phyloP scores from a whole-genome alignment of 2,888 invertebrate species.

The Stenichneumon culpator region DNA sequence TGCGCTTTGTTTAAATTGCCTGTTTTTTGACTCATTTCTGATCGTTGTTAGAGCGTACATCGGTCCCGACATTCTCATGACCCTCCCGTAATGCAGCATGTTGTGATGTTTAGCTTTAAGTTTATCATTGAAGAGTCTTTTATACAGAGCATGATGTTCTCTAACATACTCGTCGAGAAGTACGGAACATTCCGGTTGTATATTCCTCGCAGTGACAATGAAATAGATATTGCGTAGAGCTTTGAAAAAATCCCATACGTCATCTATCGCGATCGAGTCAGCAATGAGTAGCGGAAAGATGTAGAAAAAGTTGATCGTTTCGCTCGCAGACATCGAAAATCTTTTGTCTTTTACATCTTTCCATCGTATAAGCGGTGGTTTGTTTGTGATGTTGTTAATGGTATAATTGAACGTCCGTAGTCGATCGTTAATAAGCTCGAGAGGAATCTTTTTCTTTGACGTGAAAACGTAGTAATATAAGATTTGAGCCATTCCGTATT shows the following conservation, averaged over 20 bases:
- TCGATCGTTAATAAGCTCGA: conserved; percentile 12
- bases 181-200: conserved; percentile 1
- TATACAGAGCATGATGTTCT: not conserved
- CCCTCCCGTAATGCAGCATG: not conserved
- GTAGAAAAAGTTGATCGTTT: conserved; percentile 1
- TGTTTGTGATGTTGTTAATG: conserved; percentile 1
- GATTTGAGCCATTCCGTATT: conserved; percentile 13
- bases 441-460: not conserved
- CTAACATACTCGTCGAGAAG: not conserved
- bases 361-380: conserved; percentile 5
- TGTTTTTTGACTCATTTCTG: not conserved
- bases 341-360: conserved; percentile 4
- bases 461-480: conserved; percentile 6
- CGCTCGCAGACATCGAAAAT: conserved; percentile 3
- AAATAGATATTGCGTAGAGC: not conserved
- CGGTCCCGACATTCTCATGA: conserved; percentile 15
- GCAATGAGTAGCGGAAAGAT: conserved; percentile 5
- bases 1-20: not conserved
- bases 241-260: conserved; percentile 10
- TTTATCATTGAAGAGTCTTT: not conserved
- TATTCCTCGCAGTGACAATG: conserved; percentile 2
- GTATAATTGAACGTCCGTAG: conserved; percentile 12
- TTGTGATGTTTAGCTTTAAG: conserved; percentile 11
- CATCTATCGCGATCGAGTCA: not conserved
- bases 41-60: conserved; percentile 1